Conservation (phyloP, 2,113 vertebrate genomes). For the Tachycineta bicolor region DNA sequence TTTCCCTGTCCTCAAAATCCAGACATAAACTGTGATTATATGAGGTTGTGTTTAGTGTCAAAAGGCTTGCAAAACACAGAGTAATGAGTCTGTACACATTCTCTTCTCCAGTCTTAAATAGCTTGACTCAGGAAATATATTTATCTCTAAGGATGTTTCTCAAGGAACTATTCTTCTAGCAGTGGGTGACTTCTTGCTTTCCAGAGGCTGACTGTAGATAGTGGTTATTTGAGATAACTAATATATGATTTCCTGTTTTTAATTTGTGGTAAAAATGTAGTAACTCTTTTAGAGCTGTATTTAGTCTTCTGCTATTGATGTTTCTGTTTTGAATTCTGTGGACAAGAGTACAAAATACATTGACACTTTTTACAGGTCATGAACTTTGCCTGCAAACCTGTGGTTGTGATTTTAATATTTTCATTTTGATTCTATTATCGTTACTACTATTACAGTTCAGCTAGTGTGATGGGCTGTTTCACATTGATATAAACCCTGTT, state of each 20-base stretch:
- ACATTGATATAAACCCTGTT: neutral
- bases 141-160: neutral
- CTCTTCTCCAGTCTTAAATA: neutral
- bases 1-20: neutral
- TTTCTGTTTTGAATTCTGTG: neutral
- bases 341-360: neutral
- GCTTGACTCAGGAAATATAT: neutral
- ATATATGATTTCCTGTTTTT: slow-evolving; percentile 35
- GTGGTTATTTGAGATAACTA: slow-evolving; percentile 5
- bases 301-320: neutral
- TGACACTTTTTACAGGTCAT: neutral
- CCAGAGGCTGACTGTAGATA: neutral
- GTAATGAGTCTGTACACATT: neutral
- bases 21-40: neutral
- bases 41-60: neutral
- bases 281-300: neutral
- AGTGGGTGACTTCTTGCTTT: neutral
- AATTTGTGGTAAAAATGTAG: neutral
- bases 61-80: neutral
- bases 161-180: neutral
- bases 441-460: neutral
- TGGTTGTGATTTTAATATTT: neutral
- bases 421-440: neutral
- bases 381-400: neutral
- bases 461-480: neutral